A percentile compares a stretch with the other conserved stretches of the same genome.
These are phyloP conservation scores for Temnothorax longispinosus DNA, from an alignment of 1,140 invertebrate genomes.

Conservation along the genomic window DNA sequence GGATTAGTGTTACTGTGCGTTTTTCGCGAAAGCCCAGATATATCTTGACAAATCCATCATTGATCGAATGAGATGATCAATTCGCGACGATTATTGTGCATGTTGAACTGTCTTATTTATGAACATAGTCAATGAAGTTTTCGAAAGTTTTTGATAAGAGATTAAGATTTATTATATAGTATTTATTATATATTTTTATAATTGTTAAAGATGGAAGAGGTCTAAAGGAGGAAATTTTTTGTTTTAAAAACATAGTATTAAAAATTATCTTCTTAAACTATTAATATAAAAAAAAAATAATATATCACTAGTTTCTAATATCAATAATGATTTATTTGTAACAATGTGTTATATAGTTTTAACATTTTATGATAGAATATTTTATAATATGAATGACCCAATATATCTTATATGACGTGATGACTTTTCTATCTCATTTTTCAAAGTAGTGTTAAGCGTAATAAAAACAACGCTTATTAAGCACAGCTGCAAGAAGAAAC, in stretches of 20 bases:
- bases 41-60: background rate
- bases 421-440: background rate
- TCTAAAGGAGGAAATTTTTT: background rate
- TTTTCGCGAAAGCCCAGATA: background rate
- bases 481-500: conserved; percentile 49
- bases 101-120: background rate
- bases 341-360: background rate
- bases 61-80: background rate
- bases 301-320: background rate
- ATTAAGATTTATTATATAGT: background rate
- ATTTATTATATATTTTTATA: too few relatives aligned
- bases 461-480: conserved; percentile 66
- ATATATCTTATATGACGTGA: background rate
- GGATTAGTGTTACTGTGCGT: conserved; percentile 7
- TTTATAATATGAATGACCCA: background rate
- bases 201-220: too few relatives aligned
- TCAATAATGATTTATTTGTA: background rate
- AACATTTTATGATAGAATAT: background rate
- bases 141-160: background rate
- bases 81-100: background rate
- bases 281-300: background rate
- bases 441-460: conserved; percentile 23
- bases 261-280: background rate
- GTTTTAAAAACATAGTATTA: background rate
- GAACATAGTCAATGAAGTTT: background rate